Evolutionary conservation across 2,888 invertebrate species (phyloP).

Genomic region (Cataglyphis cursor): DNA sequence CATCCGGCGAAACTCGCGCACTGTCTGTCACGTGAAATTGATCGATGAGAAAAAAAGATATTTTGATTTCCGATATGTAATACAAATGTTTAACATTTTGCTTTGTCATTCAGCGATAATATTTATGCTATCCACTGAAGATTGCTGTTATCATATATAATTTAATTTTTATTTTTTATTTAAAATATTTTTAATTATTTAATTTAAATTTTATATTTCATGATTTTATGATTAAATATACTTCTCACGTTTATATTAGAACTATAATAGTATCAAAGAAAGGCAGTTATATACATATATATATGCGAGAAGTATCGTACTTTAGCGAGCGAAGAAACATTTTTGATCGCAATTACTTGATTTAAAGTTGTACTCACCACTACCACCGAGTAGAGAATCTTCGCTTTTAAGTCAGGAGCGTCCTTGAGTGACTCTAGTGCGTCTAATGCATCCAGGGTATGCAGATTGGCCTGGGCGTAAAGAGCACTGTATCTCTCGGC

Average conservation of each 20-base stretch:
- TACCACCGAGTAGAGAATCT: constrained; percentile 97
- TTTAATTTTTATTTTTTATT: constrained; percentile 10
- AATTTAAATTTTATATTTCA: neutral
- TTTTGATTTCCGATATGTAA: neutral
- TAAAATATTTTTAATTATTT: constrained; percentile 18
- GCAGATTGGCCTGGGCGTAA: constrained; percentile 94
- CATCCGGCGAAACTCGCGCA: constrained; percentile 12
- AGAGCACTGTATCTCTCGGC: constrained; percentile 94
- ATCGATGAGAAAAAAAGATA: constrained; percentile 30
- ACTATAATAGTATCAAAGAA: neutral
- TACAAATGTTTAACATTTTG: neutral
- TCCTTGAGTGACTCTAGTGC: constrained; percentile 93
- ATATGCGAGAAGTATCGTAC: neutral
- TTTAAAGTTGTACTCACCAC: constrained; percentile 91
- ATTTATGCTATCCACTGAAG: neutral
- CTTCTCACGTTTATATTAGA: neutral
- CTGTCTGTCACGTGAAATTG: constrained; percentile 1
- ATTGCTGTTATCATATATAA: neutral
- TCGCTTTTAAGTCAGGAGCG: constrained; percentile 96
- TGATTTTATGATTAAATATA: neutral
- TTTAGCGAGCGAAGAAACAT: neutral
- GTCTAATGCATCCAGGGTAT: constrained; percentile 95
- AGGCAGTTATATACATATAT: neutral
- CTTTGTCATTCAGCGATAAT: neutral
- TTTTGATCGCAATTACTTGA: neutral